Evolutionary conservation across 2,888 invertebrate species (phyloP).

Genomic region (Ernsta delagoae): DNA sequence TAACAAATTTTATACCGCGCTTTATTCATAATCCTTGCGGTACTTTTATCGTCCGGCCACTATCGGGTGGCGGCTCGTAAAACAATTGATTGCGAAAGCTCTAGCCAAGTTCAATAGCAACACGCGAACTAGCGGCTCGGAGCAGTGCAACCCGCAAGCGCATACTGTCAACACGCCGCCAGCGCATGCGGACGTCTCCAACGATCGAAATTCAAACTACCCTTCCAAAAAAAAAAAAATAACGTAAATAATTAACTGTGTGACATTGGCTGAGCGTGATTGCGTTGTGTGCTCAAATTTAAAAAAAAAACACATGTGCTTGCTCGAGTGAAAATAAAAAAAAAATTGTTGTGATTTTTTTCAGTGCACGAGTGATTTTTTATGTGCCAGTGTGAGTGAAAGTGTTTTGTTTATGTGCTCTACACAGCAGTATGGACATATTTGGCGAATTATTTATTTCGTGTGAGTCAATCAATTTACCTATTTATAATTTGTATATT

Average conservation of each 20-base stretch:
- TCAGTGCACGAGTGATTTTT: slow-evolving; percentile 23
- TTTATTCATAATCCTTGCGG: slow-evolving; percentile 44
- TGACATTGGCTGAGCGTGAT: no score
- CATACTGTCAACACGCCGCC: slow-evolving; percentile 68
- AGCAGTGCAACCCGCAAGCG: slow-evolving; percentile 73
- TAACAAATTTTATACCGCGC: slow-evolving; percentile 10
- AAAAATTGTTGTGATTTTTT: neutral
- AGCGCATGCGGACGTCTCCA: slow-evolving; percentile 45
- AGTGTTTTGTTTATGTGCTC: slow-evolving; percentile 35
- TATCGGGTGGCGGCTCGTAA: slow-evolving; percentile 43
- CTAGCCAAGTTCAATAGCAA: slow-evolving; percentile 78
- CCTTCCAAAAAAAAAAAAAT: slow-evolving; percentile 3
- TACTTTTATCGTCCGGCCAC: slow-evolving; percentile 43
- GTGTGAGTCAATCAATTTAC: slow-evolving; percentile 37
- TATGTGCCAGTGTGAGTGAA: slow-evolving; percentile 37
- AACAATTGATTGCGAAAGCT: slow-evolving; percentile 64
- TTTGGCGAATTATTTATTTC: slow-evolving; percentile 42
- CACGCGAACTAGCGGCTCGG: slow-evolving; percentile 46
- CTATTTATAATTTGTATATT: slow-evolving; percentile 4
- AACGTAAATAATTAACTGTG: neutral
- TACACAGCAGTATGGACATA: slow-evolving; percentile 27
- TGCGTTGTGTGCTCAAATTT: no score
- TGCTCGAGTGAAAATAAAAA: no score
- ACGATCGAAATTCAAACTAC: slow-evolving; percentile 18
- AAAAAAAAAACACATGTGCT: no score